Conservation (phyloP, 37 sponge, comb jelly and placozoan species). For the Oopsacas minuta region DNA sequence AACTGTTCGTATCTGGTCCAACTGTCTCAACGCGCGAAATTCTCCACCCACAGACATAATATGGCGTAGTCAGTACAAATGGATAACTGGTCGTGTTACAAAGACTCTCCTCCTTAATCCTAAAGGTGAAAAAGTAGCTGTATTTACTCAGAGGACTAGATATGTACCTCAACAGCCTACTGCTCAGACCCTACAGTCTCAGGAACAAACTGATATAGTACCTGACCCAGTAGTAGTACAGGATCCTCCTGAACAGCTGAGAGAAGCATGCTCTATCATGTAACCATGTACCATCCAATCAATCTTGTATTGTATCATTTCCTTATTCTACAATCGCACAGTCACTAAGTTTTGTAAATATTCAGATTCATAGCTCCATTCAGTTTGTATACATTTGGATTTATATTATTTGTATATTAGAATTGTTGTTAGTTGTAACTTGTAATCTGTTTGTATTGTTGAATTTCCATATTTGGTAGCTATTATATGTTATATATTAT, state of each 20-base stretch:
- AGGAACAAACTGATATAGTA: background rate
- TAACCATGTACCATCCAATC: no score
- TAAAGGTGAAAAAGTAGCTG: background rate
- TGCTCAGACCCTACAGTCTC: background rate
- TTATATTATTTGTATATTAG: no score
- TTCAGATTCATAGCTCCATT: background rate
- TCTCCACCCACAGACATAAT: background rate
- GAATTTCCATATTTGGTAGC: no score
- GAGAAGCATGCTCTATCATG: background rate
- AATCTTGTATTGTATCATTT: background rate
- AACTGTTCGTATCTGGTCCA: background rate
- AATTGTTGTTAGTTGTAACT: no score
- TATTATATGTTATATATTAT: no score
- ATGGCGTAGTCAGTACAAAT: background rate
- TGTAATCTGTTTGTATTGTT: no score
- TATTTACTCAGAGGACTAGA: background rate
- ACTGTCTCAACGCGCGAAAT: background rate
- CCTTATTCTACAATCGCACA: background rate
- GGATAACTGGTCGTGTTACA: constrained; percentile 10
- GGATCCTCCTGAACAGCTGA: background rate
- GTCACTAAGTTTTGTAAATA: background rate
- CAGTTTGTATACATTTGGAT: background rate
- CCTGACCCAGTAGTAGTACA: background rate
- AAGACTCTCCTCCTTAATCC: background rate
- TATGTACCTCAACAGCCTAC: background rate